A percentile compares a stretch with the other conserved stretches of the same genome.
Evolutionary conservation across 2,113 vertebrate species (phyloP).

Genomic region (Gallinago jamesoni): DNA sequence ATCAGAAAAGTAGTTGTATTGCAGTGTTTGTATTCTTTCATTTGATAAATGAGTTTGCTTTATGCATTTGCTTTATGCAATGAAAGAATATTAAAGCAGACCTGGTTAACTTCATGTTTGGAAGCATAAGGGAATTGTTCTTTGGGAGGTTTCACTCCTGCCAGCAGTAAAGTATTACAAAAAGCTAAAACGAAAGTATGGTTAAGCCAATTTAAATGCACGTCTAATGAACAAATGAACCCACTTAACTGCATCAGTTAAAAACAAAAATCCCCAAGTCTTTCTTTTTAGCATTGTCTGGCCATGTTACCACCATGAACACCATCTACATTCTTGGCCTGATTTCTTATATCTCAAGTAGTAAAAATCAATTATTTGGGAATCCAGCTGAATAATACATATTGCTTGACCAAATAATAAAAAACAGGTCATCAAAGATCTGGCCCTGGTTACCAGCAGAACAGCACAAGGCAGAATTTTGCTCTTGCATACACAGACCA

Average conservation of each 20-base stretch:
- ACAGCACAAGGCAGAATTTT: neutral
- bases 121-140: neutral
- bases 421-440: neutral
- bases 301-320: neutral
- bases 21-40: neutral
- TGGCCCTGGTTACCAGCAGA: neutral
- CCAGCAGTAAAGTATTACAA: neutral
- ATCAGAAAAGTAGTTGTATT: slow-evolving; percentile 13
- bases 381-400: neutral
- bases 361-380: neutral
- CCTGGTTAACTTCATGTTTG: slow-evolving; percentile 20
- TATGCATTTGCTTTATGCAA: slow-evolving; percentile 44
- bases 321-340: neutral
- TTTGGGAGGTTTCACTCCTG: neutral
- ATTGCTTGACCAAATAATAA: slow-evolving; percentile 4
- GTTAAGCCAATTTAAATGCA: slow-evolving; percentile 6
- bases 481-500: neutral
- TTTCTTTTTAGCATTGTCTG: neutral
- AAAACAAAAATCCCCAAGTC: neutral
- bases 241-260: neutral
- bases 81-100: slow-evolving; percentile 53
- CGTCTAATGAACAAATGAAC: slow-evolving; percentile 17
- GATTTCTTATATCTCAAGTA: neutral
- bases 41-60: slow-evolving; percentile 60
- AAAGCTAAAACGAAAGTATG: slow-evolving; percentile 24